These are phyloP conservation scores for Pollenia amentaria DNA, from an alignment of 2,888 invertebrate genomes.

Conservation along the genomic window DNA sequence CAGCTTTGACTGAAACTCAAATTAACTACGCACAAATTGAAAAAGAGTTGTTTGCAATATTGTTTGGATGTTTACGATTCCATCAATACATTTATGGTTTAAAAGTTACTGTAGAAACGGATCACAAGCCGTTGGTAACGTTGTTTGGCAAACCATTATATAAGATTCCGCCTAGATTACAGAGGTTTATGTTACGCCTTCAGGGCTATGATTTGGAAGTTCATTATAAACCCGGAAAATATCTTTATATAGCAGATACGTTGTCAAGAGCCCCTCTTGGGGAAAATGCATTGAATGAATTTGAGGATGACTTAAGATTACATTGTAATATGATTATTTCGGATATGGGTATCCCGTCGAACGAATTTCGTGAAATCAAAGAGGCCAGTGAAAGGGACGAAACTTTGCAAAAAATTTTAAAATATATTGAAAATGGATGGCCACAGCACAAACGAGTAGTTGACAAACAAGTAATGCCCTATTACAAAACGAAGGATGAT, in stretches of 20 bases:
- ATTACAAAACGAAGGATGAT: not conserved
- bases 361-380: not conserved
- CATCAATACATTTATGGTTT: too few species aligned
- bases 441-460: constrained; percentile 3
- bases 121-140: too few species aligned
- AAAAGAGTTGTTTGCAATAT: constrained; percentile 18
- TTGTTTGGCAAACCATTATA: too few species aligned
- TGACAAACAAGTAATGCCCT: constrained; percentile 8
- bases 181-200: too few species aligned
- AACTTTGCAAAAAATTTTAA: not conserved
- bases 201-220: too few species aligned
- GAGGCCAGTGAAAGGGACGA: not conserved
- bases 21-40: not conserved
- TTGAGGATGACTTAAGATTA: too few species aligned
- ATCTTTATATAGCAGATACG: too few species aligned
- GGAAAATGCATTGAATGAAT: too few species aligned
- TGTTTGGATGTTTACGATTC: not conserved
- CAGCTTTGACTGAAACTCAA: not conserved
- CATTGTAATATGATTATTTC: not conserved
- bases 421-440: constrained; percentile 1
- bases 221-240: too few species aligned
- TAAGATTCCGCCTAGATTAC: too few species aligned
- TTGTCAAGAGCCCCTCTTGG: too few species aligned
- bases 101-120: too few species aligned
- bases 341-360: not conserved